Conservation (phyloP, 2,888 invertebrate genomes). For the Chymomyza amoena region DNA sequence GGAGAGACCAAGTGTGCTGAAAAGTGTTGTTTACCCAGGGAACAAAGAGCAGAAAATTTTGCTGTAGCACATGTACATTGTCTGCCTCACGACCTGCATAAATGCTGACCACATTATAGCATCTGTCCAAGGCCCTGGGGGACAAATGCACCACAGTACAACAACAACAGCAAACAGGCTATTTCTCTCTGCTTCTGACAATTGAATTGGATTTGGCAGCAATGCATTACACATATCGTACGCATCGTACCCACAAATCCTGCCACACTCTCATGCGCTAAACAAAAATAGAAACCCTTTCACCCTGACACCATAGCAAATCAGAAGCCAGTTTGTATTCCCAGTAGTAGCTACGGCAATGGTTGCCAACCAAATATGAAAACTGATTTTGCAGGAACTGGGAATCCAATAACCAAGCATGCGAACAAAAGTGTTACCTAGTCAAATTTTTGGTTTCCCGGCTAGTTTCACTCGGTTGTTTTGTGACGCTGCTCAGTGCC, state of each 20-base stretch:
- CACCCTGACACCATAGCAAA: conserved; percentile 30
- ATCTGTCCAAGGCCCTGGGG: conserved; percentile 29
- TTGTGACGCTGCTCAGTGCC: background rate
- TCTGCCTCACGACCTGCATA: conserved; percentile 55
- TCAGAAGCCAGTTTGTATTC: conserved; percentile 55
- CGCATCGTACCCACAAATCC: background rate
- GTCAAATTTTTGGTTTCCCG: background rate
- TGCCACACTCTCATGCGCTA: background rate
- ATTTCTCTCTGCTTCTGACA: conserved; percentile 51
- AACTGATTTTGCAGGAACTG: background rate
- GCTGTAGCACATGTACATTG: conserved; percentile 19
- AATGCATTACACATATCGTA: conserved; percentile 3
- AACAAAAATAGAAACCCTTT: conserved; percentile 9
- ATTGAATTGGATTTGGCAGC: conserved; percentile 69
- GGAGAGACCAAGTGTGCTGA: no score
- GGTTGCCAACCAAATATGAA: background rate
- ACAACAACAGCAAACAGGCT: background rate
- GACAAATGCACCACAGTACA: conserved; percentile 5
- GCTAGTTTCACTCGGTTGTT: no score
- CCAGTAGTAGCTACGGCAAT: background rate
- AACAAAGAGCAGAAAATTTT: conserved; percentile 59
- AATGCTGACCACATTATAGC: conserved; percentile 73
- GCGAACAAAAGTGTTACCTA: conserved; percentile 14
- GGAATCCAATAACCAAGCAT: no score
- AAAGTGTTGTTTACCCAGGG: background rate